A percentile compares a stretch with the other conserved stretches of the same genome.
Conservation (phyloP, 2,797 vertebrate species). For the Dermochelys coriacea region DNA sequence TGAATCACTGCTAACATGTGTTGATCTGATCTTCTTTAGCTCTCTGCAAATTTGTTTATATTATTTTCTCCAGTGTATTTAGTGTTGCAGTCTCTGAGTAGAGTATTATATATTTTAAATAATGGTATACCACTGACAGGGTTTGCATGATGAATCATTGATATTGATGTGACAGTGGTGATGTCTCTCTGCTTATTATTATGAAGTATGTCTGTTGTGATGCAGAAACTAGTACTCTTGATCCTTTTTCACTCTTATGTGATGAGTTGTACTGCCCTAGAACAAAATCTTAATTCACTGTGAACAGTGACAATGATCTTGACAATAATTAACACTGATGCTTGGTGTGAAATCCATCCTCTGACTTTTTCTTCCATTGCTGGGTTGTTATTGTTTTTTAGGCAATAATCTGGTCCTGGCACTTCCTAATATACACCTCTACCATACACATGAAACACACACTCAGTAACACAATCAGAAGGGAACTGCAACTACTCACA, state of each 20-base stretch:
- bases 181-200: slow-evolving; percentile 56
- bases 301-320: slow-evolving; percentile 26
- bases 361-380: neutral
- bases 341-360: slow-evolving; percentile 17
- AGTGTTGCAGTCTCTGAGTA: neutral
- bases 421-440: neutral
- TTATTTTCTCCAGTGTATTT: neutral
- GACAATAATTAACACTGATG: slow-evolving; percentile 26
- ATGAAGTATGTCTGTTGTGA: slow-evolving; percentile 33
- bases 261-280: slow-evolving; percentile 20
- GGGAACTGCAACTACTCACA: rapidly evolving
- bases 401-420: neutral
- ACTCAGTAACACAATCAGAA: neutral
- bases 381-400: neutral
- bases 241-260: neutral
- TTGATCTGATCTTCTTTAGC: neutral
- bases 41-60: neutral
- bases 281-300: slow-evolving; percentile 48
- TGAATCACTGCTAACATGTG: neutral
- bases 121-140: slow-evolving; percentile 37
- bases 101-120: slow-evolving; percentile 45
- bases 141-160: slow-evolving; percentile 21
- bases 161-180: slow-evolving; percentile 56
- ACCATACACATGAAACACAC: neutral
- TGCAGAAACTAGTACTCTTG: slow-evolving; percentile 31